These are phyloP conservation scores for Gavialis gangeticus DNA, from an alignment of 2,113 vertebrate genomes.

Conservation along the genomic window DNA sequence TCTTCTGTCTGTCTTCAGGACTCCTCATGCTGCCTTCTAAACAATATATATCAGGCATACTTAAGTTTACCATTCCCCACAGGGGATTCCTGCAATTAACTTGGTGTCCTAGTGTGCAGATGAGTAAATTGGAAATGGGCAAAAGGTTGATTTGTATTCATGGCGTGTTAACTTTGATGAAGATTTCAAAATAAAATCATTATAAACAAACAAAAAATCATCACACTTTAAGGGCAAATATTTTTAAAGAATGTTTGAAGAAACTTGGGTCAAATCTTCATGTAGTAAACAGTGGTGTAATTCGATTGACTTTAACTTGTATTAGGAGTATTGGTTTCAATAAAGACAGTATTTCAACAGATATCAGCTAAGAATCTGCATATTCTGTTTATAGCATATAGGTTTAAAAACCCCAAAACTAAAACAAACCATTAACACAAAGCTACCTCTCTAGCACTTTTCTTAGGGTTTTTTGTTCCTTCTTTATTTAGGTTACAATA, in stretches of 20 bases:
- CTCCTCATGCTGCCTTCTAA: slow-evolving; percentile 56
- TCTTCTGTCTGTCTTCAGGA: slow-evolving; percentile 48
- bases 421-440: neutral
- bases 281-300: neutral
- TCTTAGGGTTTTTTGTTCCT: neutral
- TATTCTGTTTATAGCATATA: neutral
- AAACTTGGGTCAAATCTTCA: slow-evolving; percentile 23
- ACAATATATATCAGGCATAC: slow-evolving; percentile 46
- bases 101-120: slow-evolving; percentile 75
- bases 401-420: neutral
- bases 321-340: slow-evolving; percentile 14
- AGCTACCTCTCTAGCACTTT: neutral
- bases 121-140: slow-evolving; percentile 70
- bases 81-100: slow-evolving; percentile 74
- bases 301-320: slow-evolving; percentile 10
- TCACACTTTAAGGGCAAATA: neutral
- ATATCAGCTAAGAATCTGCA: neutral
- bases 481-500: neutral
- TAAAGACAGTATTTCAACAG: slow-evolving; percentile 11
- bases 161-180: slow-evolving; percentile 61
- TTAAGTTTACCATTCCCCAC: slow-evolving; percentile 65
- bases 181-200: slow-evolving; percentile 52
- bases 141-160: slow-evolving; percentile 74
- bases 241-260: neutral
- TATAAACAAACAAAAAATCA: neutral